phyloP scores from a whole-genome alignment of 2,797 vertebrate species.

The Anguilla obscura region DNA sequence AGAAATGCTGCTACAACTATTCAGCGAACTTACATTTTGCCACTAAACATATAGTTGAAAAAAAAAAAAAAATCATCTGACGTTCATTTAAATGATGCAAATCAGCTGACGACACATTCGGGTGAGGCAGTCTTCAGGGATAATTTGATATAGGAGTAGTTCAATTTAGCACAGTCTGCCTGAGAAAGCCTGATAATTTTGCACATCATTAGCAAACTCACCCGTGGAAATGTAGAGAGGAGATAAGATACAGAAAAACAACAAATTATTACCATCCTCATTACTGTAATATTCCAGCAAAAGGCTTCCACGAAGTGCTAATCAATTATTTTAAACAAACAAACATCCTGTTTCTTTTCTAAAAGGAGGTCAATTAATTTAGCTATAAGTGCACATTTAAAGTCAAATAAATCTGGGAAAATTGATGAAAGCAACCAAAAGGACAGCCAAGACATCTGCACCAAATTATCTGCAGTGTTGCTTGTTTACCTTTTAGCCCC shows the following conservation, averaged over 20 bases:
- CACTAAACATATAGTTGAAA: neutral
- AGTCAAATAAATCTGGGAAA: neutral
- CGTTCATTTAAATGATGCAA: constrained; percentile 22
- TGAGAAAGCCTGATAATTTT: constrained; percentile 20
- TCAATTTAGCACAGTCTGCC: constrained; percentile 24
- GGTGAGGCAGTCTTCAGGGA: constrained; percentile 11
- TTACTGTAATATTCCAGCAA: constrained; percentile 12
- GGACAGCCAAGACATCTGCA: neutral
- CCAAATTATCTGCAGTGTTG: neutral
- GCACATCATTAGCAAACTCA: constrained; percentile 11
- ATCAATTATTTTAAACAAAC: constrained; percentile 19
- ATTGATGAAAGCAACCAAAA: neutral
- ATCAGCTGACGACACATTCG: neutral
- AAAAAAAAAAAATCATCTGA: neutral
- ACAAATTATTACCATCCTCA: constrained; percentile 15
- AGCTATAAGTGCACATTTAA: constrained; percentile 1
- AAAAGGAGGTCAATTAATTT: constrained; percentile 16
- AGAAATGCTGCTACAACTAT: neutral
- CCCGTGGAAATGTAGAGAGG: neutral
- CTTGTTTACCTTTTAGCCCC: neutral
- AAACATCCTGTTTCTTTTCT: neutral
- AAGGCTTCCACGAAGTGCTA: neutral
- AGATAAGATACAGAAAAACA: constrained; percentile 12
- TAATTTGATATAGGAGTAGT: constrained; percentile 10
- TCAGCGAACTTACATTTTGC: neutral